These are phyloP conservation scores for Archocentrus centrarchus DNA, from an alignment of 2,113 vertebrate genomes.

Conservation along the genomic window DNA sequence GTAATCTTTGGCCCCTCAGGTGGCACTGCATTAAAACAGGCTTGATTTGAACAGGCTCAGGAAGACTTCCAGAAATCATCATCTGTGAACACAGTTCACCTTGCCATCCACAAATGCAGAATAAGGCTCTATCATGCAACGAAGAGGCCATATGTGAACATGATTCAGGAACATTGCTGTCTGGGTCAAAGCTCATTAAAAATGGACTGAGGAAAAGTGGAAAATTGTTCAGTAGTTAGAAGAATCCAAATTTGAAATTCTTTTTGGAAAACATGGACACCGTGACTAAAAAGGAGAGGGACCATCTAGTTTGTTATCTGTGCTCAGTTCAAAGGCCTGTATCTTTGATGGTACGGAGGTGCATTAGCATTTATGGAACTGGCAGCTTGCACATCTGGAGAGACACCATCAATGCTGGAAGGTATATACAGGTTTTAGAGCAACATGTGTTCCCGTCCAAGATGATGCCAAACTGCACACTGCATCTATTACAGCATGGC, in stretches of 20 bases:
- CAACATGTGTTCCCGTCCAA: background rate
- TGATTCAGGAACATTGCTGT: too few relatives aligned
- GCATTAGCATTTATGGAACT: background rate
- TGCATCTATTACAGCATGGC: background rate
- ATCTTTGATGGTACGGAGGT: background rate
- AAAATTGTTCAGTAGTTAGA: too few relatives aligned
- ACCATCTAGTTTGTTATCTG: too few relatives aligned
- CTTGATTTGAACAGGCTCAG: background rate
- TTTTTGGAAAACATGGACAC: too few relatives aligned
- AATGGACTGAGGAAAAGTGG: too few relatives aligned
- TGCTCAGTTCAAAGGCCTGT: background rate
- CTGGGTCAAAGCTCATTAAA: too few relatives aligned
- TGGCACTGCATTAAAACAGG: background rate
- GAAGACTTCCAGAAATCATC: background rate
- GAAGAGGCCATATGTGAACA: background rate
- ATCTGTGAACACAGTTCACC: too few relatives aligned
- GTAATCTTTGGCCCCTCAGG: background rate
- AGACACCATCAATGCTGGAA: background rate
- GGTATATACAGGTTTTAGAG: background rate
- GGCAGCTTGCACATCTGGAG: background rate
- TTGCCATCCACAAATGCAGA: too few relatives aligned
- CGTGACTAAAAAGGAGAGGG: too few relatives aligned
- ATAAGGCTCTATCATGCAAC: background rate
- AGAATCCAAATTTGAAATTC: too few relatives aligned
- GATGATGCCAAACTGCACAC: background rate